A percentile compares a stretch with the other conserved stretches of the same genome.
These are phyloP conservation scores for Porites rus DNA, from an alignment of 92 coral and sea anemone species.

Conservation along the genomic window DNA sequence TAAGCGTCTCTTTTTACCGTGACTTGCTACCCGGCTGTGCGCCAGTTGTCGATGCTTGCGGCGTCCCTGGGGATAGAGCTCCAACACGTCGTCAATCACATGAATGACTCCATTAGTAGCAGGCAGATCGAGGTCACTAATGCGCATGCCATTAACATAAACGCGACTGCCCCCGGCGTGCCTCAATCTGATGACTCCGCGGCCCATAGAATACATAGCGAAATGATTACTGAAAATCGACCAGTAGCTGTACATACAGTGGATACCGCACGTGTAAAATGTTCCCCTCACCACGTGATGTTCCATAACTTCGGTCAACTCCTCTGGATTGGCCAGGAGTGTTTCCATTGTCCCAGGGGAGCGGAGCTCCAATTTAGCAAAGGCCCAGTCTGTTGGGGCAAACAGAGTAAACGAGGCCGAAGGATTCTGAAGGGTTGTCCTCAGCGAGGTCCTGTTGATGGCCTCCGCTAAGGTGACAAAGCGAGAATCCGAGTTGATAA, in stretches of 20 bases:
- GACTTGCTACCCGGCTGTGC: background rate
- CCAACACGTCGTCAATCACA: slow-evolving; percentile 76
- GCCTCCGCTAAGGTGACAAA: slow-evolving; percentile 67
- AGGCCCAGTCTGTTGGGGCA: slow-evolving; percentile 82
- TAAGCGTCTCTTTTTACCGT: slow-evolving; percentile 19
- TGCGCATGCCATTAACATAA: slow-evolving; percentile 62
- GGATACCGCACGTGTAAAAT: slow-evolving; percentile 75
- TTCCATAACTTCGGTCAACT: slow-evolving; percentile 60
- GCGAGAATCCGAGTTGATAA: slow-evolving; percentile 66
- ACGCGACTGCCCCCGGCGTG: slow-evolving; percentile 50
- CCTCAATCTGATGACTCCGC: slow-evolving; percentile 59
- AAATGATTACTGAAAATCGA: slow-evolving; percentile 72
- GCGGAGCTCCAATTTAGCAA: slow-evolving; percentile 50
- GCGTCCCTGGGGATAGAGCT: slow-evolving; percentile 35
- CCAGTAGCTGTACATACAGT: slow-evolving; percentile 94
- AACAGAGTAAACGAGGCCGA: slow-evolving; percentile 78
- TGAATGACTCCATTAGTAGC: slow-evolving; percentile 89
- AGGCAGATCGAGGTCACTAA: slow-evolving; percentile 60
- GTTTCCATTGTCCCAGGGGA: slow-evolving; percentile 58
- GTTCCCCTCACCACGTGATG: slow-evolving; percentile 72
- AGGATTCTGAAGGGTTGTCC: slow-evolving; percentile 48
- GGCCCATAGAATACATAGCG: slow-evolving; percentile 62
- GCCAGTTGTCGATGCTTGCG: slow-evolving; percentile 8
- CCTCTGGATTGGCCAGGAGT: slow-evolving; percentile 51
- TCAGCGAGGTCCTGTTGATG: slow-evolving; percentile 59